Evolutionary conservation across 2,113 vertebrate genomes (phyloP).

Genomic region (Porphyrio hochstetteri): DNA sequence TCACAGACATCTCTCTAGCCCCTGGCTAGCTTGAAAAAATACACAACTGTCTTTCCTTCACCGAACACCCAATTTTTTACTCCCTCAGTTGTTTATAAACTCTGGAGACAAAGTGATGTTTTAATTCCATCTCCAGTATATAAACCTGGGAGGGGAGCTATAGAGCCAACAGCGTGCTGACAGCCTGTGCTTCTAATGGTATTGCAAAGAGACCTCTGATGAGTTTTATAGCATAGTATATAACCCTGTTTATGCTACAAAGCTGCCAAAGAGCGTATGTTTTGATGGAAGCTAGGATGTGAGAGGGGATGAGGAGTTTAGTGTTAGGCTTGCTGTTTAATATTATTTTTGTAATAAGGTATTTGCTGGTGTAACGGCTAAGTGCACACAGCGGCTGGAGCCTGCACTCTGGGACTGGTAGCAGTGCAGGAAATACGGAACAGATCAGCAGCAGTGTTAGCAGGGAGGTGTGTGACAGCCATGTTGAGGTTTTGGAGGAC

Average conservation of each 20-base stretch:
- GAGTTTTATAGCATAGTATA: constrained; percentile 45
- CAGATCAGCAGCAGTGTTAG: not conserved
- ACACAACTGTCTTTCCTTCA: constrained; percentile 81
- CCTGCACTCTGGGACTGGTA: not conserved
- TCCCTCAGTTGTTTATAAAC: constrained; percentile 78
- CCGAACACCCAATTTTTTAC: constrained; percentile 78
- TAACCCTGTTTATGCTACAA: constrained; percentile 38
- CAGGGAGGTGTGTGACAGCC: not conserved
- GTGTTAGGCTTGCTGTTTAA: constrained; percentile 12
- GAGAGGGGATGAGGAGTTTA: constrained; percentile 32
- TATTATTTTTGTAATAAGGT: constrained; percentile 24
- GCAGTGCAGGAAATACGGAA: not conserved
- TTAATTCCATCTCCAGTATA: constrained; percentile 77
- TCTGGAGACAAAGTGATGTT: constrained; percentile 76
- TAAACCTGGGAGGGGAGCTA: constrained; percentile 73
- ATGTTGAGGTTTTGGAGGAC: not conserved
- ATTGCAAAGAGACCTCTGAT: constrained; percentile 1
- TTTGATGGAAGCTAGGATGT: constrained; percentile 29
- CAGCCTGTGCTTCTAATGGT: constrained; percentile 58
- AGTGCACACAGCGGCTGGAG: not conserved
- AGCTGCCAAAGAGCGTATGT: not conserved
- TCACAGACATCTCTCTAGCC: constrained; percentile 65
- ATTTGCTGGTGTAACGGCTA: not conserved
- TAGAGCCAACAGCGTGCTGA: constrained; percentile 66
- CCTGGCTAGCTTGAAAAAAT: constrained; percentile 79